A percentile compares a stretch with the other conserved stretches of the same genome.
These are phyloP conservation scores for Rhineura floridana DNA, from an alignment of 2,113 vertebrate species.

Conservation along the genomic window DNA sequence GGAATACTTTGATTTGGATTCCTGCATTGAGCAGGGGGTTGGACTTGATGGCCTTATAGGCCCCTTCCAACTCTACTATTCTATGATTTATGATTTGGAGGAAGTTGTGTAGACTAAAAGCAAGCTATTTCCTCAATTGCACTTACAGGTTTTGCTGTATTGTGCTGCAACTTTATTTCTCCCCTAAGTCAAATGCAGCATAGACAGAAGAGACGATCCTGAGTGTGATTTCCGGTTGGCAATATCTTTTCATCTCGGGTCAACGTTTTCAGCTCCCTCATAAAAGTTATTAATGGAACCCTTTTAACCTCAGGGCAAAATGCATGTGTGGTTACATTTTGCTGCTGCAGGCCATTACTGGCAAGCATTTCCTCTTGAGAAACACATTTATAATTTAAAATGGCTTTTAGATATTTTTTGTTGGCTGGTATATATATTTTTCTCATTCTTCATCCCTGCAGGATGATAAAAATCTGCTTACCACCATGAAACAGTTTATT, in stretches of 20 bases:
- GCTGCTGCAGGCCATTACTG: slow-evolving; percentile 31
- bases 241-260: neutral
- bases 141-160: neutral
- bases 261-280: slow-evolving; percentile 12
- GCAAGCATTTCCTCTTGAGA: slow-evolving; percentile 5
- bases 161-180: neutral
- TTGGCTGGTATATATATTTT: neutral
- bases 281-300: slow-evolving; percentile 23
- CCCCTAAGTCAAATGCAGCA: neutral
- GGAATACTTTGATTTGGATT: too few species aligned
- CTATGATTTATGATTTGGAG: too few species aligned
- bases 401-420: slow-evolving; percentile 29
- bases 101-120: neutral
- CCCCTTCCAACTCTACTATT: too few species aligned
- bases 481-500: slow-evolving; percentile 20
- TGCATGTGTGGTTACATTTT: slow-evolving; percentile 28
- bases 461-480: slow-evolving; percentile 8
- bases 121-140: neutral
- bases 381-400: slow-evolving; percentile 29
- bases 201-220: neutral
- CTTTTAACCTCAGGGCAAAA: slow-evolving; percentile 9
- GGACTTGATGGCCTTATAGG: too few species aligned
- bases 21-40: too few species aligned
- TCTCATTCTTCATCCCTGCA: neutral
- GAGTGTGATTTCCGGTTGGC: neutral